These are phyloP conservation scores for Lordiphosa stackelbergi DNA, from an alignment of 1,140 invertebrate genomes.

Conservation along the genomic window DNA sequence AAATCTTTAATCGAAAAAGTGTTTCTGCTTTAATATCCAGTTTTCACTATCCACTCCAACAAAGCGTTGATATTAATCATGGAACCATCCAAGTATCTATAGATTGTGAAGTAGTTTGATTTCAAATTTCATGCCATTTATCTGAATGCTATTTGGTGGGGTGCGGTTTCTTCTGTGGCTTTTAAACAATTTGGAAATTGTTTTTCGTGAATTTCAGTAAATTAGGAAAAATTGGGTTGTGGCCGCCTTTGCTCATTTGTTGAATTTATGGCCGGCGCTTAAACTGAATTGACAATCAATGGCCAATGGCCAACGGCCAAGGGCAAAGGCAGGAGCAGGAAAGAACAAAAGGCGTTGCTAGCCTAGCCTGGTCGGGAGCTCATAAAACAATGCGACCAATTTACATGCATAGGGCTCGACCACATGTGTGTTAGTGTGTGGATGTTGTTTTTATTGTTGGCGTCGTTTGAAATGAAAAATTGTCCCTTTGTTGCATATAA, in stretches of 20 bases:
- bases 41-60: too few species aligned
- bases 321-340: constrained; percentile 4
- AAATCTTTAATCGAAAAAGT: too few species aligned
- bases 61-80: too few species aligned
- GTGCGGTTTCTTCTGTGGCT: neutral
- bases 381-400: constrained; percentile 71
- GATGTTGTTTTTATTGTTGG: constrained; percentile 48
- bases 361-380: constrained; percentile 28
- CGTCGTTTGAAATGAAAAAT: constrained; percentile 65
- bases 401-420: constrained; percentile 63
- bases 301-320: constrained; percentile 39
- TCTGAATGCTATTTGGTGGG: too few species aligned
- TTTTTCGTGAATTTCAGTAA: constrained; percentile 41
- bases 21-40: too few species aligned
- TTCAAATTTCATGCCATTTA: too few species aligned
- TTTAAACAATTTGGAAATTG: constrained; percentile 35
- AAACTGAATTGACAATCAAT: constrained; percentile 73
- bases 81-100: too few species aligned
- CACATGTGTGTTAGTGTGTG: constrained; percentile 14
- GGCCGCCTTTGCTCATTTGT: constrained; percentile 51
- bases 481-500: constrained; percentile 74
- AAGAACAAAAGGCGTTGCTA: constrained; percentile 41
- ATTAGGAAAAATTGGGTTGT: constrained; percentile 49
- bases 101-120: too few species aligned
- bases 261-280: constrained; percentile 64